phyloP scores from a whole-genome alignment of 2,888 invertebrate species.

The Oscheius onirici region DNA sequence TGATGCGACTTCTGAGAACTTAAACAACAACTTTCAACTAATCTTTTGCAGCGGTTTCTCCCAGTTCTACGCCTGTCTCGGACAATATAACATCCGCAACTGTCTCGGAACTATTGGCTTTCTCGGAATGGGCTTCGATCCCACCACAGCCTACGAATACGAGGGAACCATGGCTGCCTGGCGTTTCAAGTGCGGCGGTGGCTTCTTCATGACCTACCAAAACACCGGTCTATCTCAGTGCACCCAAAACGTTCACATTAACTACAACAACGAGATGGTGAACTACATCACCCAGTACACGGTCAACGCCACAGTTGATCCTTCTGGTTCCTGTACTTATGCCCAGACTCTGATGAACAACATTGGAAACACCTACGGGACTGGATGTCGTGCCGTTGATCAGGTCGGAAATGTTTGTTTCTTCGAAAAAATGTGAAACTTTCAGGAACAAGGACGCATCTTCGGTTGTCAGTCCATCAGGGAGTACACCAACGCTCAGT shows the following conservation, averaged over 20 bases:
- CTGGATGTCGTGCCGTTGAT: slow-evolving; percentile 44
- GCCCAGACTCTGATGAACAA: slow-evolving; percentile 52
- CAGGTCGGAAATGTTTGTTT: not conserved
- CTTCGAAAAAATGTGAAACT: not conserved
- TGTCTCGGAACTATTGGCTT: slow-evolving; percentile 51
- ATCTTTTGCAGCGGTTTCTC: slow-evolving; percentile 46
- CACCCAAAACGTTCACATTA: slow-evolving; percentile 48
- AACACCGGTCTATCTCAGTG: slow-evolving; percentile 42
- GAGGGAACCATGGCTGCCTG: slow-evolving; percentile 49
- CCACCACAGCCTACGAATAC: slow-evolving; percentile 39
- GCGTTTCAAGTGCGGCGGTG: slow-evolving; percentile 55
- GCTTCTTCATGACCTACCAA: slow-evolving; percentile 51
- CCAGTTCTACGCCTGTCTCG: slow-evolving; percentile 48
- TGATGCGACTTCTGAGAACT: no score
- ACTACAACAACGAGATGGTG: slow-evolving; percentile 38
- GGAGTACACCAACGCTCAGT: slow-evolving; percentile 51
- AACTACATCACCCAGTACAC: slow-evolving; percentile 35
- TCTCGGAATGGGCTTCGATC: slow-evolving; percentile 39
- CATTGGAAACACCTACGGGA: slow-evolving; percentile 38
- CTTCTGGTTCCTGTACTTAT: slow-evolving; percentile 44
- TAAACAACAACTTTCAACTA: not conserved
- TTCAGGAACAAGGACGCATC: slow-evolving; percentile 43
- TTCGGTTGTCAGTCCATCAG: slow-evolving; percentile 48
- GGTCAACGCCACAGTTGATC: slow-evolving; percentile 31
- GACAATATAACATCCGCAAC: slow-evolving; percentile 46